Evolutionary conservation across 2,113 vertebrate species (phyloP).

Genomic region (Channa argus): DNA sequence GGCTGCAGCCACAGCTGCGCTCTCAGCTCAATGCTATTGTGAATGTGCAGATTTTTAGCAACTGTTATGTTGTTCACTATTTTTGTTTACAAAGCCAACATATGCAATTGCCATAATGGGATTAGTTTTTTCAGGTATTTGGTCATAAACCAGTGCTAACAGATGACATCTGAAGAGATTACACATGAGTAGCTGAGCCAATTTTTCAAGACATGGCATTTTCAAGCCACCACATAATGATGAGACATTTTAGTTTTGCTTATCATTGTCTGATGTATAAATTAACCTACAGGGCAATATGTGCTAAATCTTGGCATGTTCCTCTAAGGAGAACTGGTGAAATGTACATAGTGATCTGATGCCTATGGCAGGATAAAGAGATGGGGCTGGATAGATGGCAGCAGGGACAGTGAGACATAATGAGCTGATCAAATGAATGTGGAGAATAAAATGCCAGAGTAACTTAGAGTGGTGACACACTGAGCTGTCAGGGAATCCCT

Average conservation of each 20-base stretch:
- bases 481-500: conserved; percentile 50
- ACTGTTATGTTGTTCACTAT: neutral
- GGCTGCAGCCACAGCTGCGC: too few relatives aligned
- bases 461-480: conserved; percentile 38
- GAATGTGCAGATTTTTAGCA: neutral
- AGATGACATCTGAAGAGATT: too few relatives aligned
- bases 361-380: conserved; percentile 35
- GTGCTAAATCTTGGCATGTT: neutral
- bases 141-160: too few relatives aligned
- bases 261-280: neutral
- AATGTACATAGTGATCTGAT: conserved; percentile 24
- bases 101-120: too few relatives aligned
- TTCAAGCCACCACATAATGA: too few relatives aligned
- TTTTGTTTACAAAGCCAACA: too few relatives aligned
- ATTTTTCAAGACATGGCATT: too few relatives aligned
- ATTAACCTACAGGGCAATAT: neutral
- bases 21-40: neutral
- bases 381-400: conserved; percentile 51
- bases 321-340: conserved; percentile 24
- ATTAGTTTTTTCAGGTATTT: too few relatives aligned
- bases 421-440: conserved; percentile 67
- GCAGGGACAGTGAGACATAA: conserved; percentile 46
- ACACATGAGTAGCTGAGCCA: too few relatives aligned
- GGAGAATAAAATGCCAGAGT: conserved; percentile 58
- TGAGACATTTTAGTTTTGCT: neutral